Evolutionary conservation across 2,797 vertebrate genomes (phyloP).

Genomic region (Loris lydekkerianus): DNA sequence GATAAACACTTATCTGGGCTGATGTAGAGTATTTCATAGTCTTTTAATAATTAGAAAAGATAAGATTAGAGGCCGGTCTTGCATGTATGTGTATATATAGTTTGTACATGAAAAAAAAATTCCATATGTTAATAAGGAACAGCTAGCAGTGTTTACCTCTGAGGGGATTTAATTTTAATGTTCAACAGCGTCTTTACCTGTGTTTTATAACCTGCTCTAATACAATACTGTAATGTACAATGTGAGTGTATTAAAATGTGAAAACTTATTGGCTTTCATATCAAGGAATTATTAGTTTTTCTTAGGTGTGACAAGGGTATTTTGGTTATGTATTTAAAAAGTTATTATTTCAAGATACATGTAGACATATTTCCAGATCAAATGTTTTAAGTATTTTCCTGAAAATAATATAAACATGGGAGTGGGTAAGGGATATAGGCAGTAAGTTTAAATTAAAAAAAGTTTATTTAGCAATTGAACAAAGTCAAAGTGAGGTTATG

Average conservation of each 20-base stretch:
- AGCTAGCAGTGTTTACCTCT: not conserved
- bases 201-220: not conserved
- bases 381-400: constrained; percentile 23
- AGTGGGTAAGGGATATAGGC: not conserved
- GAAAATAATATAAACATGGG: constrained; percentile 8
- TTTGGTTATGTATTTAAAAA: not conserved
- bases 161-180: not conserved
- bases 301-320: not conserved
- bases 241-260: not conserved
- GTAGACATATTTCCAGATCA: constrained; percentile 35
- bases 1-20: not conserved
- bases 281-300: constrained; percentile 9
- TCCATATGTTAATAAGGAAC: not conserved
- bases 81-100: no score
- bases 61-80: not conserved
- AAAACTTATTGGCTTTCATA: not conserved
- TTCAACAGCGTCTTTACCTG: not conserved
- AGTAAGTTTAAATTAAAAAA: not conserved
- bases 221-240: not conserved
- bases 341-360: not conserved
- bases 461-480: constrained; percentile 4
- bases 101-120: not conserved
- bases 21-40: not conserved
- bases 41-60: not conserved
- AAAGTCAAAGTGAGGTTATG: not conserved